Percentiles rank a stretch among this genome's conserved stretches.
Evolutionary conservation across 2,797 vertebrate genomes (phyloP).

Genomic region (Falco peregrinus): DNA sequence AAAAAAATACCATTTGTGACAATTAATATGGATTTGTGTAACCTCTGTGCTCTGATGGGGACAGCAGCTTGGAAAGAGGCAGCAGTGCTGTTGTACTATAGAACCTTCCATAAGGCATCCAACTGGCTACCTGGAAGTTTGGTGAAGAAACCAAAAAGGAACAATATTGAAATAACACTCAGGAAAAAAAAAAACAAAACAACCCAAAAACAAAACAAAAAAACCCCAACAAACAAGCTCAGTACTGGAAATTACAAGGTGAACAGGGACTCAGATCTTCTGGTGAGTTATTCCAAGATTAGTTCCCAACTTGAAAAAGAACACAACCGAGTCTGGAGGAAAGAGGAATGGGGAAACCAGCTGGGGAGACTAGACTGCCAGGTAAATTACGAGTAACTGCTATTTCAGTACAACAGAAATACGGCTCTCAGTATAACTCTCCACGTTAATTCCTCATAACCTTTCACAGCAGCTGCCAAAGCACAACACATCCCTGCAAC

Average conservation of each 20-base stretch:
- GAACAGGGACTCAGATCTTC: background rate
- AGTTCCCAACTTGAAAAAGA: background rate
- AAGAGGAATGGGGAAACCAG: background rate
- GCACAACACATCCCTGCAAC: background rate
- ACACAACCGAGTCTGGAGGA: background rate
- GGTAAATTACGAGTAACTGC: background rate
- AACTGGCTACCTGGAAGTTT: background rate
- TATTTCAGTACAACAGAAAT: background rate
- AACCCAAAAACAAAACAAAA: no score
- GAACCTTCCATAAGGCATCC: background rate
- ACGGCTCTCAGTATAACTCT: background rate
- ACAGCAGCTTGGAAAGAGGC: background rate
- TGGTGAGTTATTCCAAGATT: background rate
- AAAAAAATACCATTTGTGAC: background rate
- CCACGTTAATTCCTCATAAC: background rate
- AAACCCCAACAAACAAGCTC: background rate
- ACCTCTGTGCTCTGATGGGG: background rate
- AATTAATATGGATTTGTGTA: background rate
- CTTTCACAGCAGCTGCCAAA: background rate
- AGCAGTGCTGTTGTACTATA: background rate
- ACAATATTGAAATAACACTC: background rate
- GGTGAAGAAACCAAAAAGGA: background rate
- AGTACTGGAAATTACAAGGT: background rate
- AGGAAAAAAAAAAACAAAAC: no score
- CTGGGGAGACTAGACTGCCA: background rate